Percentiles rank a stretch among this genome's conserved stretches.
Conservation (phyloP, 2,113 vertebrate species). For the Gila orcuttii region DNA sequence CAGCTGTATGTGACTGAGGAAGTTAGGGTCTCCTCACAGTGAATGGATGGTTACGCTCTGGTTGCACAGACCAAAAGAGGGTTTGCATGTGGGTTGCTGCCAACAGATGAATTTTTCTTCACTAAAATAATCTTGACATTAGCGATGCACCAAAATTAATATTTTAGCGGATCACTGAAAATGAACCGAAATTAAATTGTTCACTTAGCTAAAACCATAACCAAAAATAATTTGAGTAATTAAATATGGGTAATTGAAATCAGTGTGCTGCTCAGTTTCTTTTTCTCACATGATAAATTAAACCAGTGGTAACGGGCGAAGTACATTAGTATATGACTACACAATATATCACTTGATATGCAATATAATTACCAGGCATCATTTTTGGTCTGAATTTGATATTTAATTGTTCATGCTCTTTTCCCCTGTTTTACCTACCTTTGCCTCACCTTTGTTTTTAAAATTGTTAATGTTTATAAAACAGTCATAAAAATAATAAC, state of each 20-base stretch:
- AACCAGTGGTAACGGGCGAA: no score
- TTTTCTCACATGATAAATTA: background rate
- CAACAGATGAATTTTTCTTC: background rate
- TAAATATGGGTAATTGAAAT: no score
- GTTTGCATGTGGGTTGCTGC: background rate
- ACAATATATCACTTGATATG: background rate
- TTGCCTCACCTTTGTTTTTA: background rate
- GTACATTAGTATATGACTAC: background rate
- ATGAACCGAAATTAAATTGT: background rate
- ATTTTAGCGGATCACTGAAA: background rate
- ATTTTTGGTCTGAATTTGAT: background rate
- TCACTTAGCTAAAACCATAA: background rate
- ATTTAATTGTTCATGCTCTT: background rate
- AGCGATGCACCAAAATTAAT: background rate
- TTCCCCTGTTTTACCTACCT: background rate
- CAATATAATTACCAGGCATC: background rate
- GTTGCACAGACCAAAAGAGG: background rate
- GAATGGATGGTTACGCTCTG: slow-evolving; percentile 7
- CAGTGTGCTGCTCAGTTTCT: background rate
- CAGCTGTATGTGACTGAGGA: slow-evolving; percentile 49
- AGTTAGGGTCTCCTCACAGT: slow-evolving; percentile 23
- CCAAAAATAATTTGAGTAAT: no score
- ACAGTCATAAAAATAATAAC: background rate
- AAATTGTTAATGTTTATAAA: background rate
- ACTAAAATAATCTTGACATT: background rate